Percentiles rank a stretch among this genome's conserved stretches.
These are phyloP conservation scores for Catalaphyllia jardinei DNA, from an alignment of 64 coral and sea anemone species.

Conservation along the genomic window DNA sequence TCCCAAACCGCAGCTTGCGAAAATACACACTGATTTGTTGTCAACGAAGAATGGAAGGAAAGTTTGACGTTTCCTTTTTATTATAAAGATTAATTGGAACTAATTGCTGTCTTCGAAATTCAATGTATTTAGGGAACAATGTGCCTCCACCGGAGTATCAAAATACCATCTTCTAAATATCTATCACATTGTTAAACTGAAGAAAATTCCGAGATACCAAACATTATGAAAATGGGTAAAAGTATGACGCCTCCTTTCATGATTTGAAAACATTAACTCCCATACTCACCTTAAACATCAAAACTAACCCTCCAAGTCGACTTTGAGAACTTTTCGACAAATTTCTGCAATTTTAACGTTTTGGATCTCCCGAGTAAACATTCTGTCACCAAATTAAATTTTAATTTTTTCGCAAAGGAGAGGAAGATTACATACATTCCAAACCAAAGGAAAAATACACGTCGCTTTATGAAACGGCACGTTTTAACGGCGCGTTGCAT, in stretches of 20 bases:
- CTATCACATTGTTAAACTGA: conserved; percentile 31
- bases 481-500: background rate
- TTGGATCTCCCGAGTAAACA: conserved; percentile 82
- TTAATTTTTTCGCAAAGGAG: conserved; percentile 76
- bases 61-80: conserved; percentile 94
- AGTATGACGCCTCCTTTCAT: background rate
- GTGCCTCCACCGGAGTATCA: conserved; percentile 19
- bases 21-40: conserved; percentile 85
- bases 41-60: conserved; percentile 51
- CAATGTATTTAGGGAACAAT: conserved; percentile 91
- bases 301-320: conserved; percentile 19
- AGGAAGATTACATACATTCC: conserved; percentile 46
- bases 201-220: conserved; percentile 33
- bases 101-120: conserved; percentile 98
- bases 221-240: conserved; percentile 9
- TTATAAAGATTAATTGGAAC: conserved; percentile 98
- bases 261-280: background rate
- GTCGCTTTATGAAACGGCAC: background rate
- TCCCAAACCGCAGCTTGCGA: conserved; percentile 67
- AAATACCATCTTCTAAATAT: conserved; percentile 54
- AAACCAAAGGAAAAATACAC: background rate
- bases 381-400: conserved; percentile 76
- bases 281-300: background rate
- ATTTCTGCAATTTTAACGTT: conserved; percentile 77
- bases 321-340: conserved; percentile 36